Conservation (phyloP, 2,888 invertebrate species). For the Stegana nigrithorax region DNA sequence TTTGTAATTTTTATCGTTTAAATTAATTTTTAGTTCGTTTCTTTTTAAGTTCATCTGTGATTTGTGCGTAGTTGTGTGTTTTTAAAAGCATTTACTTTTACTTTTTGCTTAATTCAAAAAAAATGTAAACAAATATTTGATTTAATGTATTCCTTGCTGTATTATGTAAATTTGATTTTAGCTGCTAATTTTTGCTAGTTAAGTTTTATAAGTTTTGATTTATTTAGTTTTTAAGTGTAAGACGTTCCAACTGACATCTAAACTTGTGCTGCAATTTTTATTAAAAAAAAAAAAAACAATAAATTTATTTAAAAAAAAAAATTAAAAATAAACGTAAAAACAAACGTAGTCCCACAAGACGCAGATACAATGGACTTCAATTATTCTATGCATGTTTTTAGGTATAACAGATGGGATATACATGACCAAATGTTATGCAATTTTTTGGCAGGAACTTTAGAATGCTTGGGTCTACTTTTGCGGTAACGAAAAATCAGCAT, state of each 20-base stretch:
- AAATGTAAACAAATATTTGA: conserved; percentile 16
- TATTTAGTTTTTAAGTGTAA: conserved; percentile 32
- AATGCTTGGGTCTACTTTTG: too few species aligned
- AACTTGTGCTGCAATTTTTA: conserved; percentile 20
- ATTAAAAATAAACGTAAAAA: too few species aligned
- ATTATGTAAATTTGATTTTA: conserved; percentile 12
- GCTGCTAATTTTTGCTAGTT: conserved; percentile 33
- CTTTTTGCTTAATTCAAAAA: background rate
- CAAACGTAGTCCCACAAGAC: too few species aligned
- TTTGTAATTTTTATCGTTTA: conserved; percentile 18
- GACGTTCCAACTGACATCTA: conserved; percentile 4
- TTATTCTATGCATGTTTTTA: too few species aligned
- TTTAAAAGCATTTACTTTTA: conserved; percentile 38
- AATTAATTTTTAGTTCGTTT: conserved; percentile 31
- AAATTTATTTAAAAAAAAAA: conserved; percentile 9
- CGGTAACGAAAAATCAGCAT: too few species aligned
- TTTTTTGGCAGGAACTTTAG: too few species aligned
- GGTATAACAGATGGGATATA: too few species aligned
- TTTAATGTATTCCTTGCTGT: conserved; percentile 23
- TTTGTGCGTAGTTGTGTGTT: conserved; percentile 44
- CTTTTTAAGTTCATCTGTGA: conserved; percentile 61
- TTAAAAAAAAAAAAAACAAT: conserved; percentile 3
- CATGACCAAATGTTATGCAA: too few species aligned
- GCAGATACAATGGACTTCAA: too few species aligned
- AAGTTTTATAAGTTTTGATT: conserved; percentile 36